Conservation (phyloP, 2,888 invertebrate species). For the Drosophila affinis region DNA sequence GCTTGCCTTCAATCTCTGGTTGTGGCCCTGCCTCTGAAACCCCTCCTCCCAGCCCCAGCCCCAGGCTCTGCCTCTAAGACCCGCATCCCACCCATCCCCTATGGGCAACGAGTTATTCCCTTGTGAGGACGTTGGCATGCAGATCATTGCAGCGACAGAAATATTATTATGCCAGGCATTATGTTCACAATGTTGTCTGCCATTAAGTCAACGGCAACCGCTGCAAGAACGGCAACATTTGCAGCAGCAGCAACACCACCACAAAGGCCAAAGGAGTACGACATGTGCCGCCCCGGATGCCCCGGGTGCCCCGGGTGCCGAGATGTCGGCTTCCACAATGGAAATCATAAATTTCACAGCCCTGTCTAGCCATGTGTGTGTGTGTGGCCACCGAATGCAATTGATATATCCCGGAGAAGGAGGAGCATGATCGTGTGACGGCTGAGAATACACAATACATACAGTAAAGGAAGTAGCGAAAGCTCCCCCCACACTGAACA, state of each 20-base stretch:
- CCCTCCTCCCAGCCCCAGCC: neutral
- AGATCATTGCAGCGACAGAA: conserved; percentile 70
- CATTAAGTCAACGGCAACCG: conserved; percentile 67
- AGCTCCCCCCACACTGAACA: neutral
- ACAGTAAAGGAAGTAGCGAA: no score
- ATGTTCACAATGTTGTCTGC: conserved; percentile 75
- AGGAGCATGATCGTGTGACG: conserved; percentile 35
- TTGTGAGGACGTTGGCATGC: conserved; percentile 51
- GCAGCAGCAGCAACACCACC: neutral
- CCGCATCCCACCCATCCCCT: neutral
- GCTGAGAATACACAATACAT: neutral
- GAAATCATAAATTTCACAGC: conserved; percentile 68
- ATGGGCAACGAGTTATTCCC: conserved; percentile 8
- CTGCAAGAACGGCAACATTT: conserved; percentile 42
- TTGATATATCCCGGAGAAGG: conserved; percentile 27
- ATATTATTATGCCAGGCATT: conserved; percentile 77
- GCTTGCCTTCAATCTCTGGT: conserved; percentile 23
- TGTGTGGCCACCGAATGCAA: conserved; percentile 16
- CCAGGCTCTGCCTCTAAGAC: neutral
- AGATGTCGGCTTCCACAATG: conserved; percentile 56
- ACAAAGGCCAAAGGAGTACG: conserved; percentile 7
- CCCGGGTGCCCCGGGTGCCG: conserved; percentile 1
- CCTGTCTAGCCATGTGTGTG: conserved; percentile 21
- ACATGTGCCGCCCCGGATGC: conserved; percentile 19
- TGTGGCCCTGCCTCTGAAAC: conserved; percentile 3